Conservation (phyloP, 2,113 vertebrate species). For the Pluvialis apricaria region DNA sequence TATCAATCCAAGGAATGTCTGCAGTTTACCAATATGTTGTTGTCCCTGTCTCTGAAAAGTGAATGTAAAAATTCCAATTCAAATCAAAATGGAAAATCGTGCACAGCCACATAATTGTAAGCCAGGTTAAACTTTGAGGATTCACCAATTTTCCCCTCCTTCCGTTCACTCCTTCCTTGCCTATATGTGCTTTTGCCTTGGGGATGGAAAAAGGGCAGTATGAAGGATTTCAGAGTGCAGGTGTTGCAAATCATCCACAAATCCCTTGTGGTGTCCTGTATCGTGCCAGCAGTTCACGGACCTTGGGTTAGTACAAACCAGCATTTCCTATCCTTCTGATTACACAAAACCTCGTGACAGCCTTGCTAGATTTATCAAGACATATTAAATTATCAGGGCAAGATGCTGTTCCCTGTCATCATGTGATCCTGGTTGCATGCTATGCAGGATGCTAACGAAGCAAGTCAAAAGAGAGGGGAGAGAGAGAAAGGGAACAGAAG, state of each 20-base stretch:
- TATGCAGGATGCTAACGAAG: neutral
- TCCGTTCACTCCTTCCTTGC: neutral
- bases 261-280: neutral
- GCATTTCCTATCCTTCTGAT: neutral
- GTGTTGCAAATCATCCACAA: neutral
- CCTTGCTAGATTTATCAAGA: constrained; percentile 16
- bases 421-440: neutral
- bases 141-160: neutral
- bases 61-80: neutral
- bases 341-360: constrained; percentile 5
- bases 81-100: neutral
- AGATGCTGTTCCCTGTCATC: constrained; percentile 30
- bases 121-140: neutral
- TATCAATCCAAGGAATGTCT: neutral
- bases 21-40: neutral
- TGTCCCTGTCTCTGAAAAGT: neutral
- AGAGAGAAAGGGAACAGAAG: neutral
- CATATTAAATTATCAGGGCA: constrained; percentile 45
- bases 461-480: neutral
- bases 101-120: neutral
- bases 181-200: neutral
- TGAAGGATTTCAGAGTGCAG: neutral
- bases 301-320: neutral
- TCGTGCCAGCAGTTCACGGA: neutral
- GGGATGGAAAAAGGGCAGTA: neutral